Evolutionary conservation across 1,140 invertebrate species (phyloP), one percentile per base, ranked within the genome.

Genomic region (Acromyrmex charruanus): DNA sequence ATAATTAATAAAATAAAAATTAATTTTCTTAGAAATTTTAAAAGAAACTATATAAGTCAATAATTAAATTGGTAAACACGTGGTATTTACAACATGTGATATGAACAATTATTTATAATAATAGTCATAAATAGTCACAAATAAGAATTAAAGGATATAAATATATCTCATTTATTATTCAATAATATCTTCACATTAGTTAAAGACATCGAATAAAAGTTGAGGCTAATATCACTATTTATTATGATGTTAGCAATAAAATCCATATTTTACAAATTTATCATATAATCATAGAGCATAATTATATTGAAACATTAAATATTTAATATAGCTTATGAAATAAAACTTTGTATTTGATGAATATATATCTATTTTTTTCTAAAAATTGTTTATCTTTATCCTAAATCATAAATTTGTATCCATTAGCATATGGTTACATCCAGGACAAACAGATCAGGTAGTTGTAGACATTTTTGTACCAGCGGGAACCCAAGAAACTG

Each of bases 401-500:
- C 28, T 31, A 31, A 31, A 31, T 31, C 28, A 31, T 75, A 18
- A 58, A 69, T 87, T 31, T 53, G 0, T 63, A 51, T 79, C 14
- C 44, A 63, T 10, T 89, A 96, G 96, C 16, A 93, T 96, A 88
- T 95, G 93, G 65, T 88, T 97, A 79, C 86, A 88, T 2, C 91
- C 96, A 14, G 95, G 95, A 31, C 95, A 96, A 88, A 96, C 96
- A 3, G 92, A 90, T 0, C 96, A 94, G 7, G 95, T 97, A 4
- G 93, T 95, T 0, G 95, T 97, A 1, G 95, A 94, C 16, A 89
- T 97, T 0, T 61, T 94, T 16, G 95, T 97, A n/a, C 95, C 96
- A 0, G 28, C 91, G 3, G 93, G 89, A 4, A 94, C 95, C 0
- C 93, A 95, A 16, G 95, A 96, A 9, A 95, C 95, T 0, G 94